Percentiles rank a stretch among this genome's conserved stretches.
Evolutionary conservation across 2,888 invertebrate genomes (phyloP).

Genomic region (Drymonia ruficornis): DNA sequence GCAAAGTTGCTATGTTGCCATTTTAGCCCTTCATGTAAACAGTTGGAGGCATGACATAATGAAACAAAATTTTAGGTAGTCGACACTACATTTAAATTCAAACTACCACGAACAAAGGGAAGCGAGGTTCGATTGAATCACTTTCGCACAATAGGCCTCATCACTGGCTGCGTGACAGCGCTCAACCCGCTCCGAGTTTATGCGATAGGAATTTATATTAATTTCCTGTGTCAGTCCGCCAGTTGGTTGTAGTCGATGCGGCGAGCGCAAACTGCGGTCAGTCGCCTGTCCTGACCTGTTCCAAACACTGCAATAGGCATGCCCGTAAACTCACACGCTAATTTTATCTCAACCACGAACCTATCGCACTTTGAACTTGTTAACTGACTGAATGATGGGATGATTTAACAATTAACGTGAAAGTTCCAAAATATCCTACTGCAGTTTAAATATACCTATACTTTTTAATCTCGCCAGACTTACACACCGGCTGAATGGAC

Average conservation of each 20-base stretch:
- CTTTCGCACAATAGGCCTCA: constrained; percentile 73
- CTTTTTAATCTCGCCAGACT: too few relatives aligned
- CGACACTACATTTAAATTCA: constrained; percentile 57
- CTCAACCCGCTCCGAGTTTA: constrained; percentile 65
- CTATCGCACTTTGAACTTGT: constrained; percentile 51
- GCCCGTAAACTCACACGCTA: constrained; percentile 70
- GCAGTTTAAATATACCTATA: too few relatives aligned
- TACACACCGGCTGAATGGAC: too few relatives aligned
- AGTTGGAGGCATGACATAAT: not conserved
- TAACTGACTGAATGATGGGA: constrained; percentile 24
- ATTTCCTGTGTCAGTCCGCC: constrained; percentile 75
- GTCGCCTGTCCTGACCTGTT: constrained; percentile 67
- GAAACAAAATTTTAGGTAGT: constrained; percentile 39
- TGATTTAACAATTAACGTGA: not conserved
- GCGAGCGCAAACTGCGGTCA: constrained; percentile 71
- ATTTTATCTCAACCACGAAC: constrained; percentile 67
- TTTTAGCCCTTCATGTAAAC: too few relatives aligned
- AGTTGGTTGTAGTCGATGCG: constrained; percentile 73
- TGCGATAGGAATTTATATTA: constrained; percentile 81
- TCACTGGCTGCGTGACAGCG: constrained; percentile 65
- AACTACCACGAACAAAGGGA: constrained; percentile 61
- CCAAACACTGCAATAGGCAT: constrained; percentile 73
- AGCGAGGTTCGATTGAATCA: constrained; percentile 69
- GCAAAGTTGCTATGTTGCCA: too few relatives aligned
- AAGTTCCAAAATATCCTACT: not conserved